Evolutionary conservation across 2,113 vertebrate species (phyloP), one percentile per base, ranked within the genome.

Genomic region (Oryzias javanicus): DNA sequence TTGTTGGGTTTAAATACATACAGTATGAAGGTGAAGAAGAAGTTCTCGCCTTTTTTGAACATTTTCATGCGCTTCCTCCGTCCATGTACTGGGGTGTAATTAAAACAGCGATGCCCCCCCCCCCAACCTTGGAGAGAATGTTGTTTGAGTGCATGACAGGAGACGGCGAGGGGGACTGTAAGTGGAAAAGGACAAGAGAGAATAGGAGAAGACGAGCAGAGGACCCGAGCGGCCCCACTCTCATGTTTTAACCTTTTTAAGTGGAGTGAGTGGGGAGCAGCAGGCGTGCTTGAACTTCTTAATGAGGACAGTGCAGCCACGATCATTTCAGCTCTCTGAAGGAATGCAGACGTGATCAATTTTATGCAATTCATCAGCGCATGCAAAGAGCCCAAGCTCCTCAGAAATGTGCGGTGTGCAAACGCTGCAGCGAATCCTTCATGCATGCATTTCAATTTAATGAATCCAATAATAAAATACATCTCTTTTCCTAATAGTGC

Each of bases 211-310:
- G 60, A 75, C 62, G 48, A 77, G 64, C 45, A 22, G 18, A 64
- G 35, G 57, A 57, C 82, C 74, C 70, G 45, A 76, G 82, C 64
- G 74, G 62, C 72, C 61, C 22, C 64, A 19, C 62, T 57, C 27
- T 81, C 69, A 75, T 82, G 73, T 84, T 76, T 78, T 62, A 80
- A 82, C 74, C 60, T 74, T 60, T 62, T 60, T 80, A 79, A 76
- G 53, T 70, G 59, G 70, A 78, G 67, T 51, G 60, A 67, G 72
- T 42, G 55, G 49, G 59, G 49, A 81, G 70, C 56, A 55, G 45
- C 25, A 51, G 63, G 24, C 47, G 19, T 60, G 44, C 49, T 66
- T 72, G 61, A 76, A 74, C 55, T 60, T 76, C 49, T 67, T 83
- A 83, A 87, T 78, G 68, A 81, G 73, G 70, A 55, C 57, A 62